Conservation (phyloP, 2,113 vertebrate species). For the Eolophus roseicapilla region DNA sequence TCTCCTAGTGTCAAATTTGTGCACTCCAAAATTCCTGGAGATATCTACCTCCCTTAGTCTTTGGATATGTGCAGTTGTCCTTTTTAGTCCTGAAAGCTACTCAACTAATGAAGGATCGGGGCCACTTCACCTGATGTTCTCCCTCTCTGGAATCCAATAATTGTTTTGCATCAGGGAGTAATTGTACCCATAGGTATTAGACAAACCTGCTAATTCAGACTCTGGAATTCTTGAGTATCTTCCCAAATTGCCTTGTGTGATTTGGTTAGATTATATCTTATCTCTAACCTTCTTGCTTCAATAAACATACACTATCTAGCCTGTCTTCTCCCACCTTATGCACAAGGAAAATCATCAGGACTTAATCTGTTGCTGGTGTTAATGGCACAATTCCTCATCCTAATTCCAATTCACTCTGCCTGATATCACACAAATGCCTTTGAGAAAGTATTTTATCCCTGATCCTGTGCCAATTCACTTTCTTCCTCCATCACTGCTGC, state of each 20-base stretch:
- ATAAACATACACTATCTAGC: slow-evolving; percentile 22
- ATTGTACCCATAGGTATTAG: neutral
- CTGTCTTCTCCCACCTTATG: slow-evolving; percentile 19
- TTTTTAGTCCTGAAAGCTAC: neutral
- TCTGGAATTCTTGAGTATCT: neutral
- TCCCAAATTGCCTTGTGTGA: slow-evolving; percentile 23
- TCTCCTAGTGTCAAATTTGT: neutral
- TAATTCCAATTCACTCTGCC: slow-evolving; percentile 34
- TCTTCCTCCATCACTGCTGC: neutral
- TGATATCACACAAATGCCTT: slow-evolving; percentile 41
- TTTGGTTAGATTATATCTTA: slow-evolving; percentile 54
- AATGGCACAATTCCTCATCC: slow-evolving; percentile 6
- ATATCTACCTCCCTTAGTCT: neutral
- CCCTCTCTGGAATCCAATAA: neutral
- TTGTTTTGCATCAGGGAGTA: neutral
- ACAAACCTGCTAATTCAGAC: slow-evolving; percentile 2
- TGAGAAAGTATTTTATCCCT: slow-evolving; percentile 36
- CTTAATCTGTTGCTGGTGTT: slow-evolving; percentile 20
- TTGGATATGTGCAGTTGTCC: neutral
- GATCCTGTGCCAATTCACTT: slow-evolving; percentile 56
- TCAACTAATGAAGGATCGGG: neutral
- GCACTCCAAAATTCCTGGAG: neutral
- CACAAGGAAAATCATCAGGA: neutral
- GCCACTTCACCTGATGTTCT: neutral
- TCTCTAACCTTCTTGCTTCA: slow-evolving; percentile 50